Conservation (phyloP, 2,113 vertebrate genomes). For the Phalacrocorax carbo region DNA sequence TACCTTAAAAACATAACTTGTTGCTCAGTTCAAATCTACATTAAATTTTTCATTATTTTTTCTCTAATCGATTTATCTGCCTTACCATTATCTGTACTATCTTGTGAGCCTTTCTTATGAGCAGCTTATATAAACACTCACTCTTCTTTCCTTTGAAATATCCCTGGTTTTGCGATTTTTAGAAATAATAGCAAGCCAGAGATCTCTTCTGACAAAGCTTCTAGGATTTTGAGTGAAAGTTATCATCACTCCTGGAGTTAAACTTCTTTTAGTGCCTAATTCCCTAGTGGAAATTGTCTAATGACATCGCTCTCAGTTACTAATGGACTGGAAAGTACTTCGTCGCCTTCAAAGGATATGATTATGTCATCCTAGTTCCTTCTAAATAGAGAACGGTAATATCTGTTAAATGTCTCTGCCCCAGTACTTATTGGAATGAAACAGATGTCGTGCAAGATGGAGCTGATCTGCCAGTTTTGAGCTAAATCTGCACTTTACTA, state of each 20-base stretch:
- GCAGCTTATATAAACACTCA: not conserved
- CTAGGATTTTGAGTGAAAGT: not conserved
- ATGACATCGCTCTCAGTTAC: conserved; percentile 32
- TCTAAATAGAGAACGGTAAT: conserved; percentile 20
- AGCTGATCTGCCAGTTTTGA: conserved; percentile 17
- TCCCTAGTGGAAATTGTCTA: not conserved
- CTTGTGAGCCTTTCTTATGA: not conserved
- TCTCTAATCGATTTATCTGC: not conserved
- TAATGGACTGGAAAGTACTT: conserved; percentile 55
- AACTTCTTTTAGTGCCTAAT: conserved; percentile 21
- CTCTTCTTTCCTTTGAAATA: not conserved
- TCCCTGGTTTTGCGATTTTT: not conserved
- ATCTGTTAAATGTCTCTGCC: conserved; percentile 35
- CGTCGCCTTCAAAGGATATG: not conserved
- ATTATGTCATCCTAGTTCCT: conserved; percentile 37
- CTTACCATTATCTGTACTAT: not conserved
- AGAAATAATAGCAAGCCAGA: not conserved
- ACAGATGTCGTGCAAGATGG: not conserved
- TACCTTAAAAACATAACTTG: not conserved
- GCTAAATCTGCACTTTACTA: conserved; percentile 20
- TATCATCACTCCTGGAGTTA: not conserved
- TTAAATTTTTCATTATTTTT: not conserved
- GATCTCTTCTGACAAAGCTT: not conserved
- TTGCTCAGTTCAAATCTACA: not conserved
- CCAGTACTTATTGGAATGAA: not conserved